A percentile compares a stretch with the other conserved stretches of the same genome.
Conservation (phyloP, 2,797 vertebrate species). For the Chanos chanos region DNA sequence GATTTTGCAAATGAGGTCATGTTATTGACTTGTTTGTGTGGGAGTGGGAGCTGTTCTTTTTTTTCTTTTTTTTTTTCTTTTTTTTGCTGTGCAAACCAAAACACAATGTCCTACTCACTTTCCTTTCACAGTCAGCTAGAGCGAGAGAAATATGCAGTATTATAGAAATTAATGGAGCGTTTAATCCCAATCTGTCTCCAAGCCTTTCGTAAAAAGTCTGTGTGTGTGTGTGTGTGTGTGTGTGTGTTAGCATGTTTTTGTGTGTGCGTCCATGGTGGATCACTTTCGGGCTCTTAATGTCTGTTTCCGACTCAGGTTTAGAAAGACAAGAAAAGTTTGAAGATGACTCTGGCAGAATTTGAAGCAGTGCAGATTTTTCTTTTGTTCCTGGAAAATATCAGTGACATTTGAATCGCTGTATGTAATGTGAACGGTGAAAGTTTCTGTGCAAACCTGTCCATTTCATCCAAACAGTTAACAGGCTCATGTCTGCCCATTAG, state of each 20-base stretch:
- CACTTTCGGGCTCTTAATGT: not conserved
- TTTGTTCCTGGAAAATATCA: too few species aligned
- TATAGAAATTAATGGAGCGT: slow-evolving; percentile 43
- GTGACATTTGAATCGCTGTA: too few species aligned
- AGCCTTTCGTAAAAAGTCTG: slow-evolving; percentile 13
- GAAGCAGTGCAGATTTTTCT: too few species aligned
- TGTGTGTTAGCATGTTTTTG: slow-evolving; percentile 1
- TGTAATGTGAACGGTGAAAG: too few species aligned
- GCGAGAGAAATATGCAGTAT: slow-evolving; percentile 22
- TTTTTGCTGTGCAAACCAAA: slow-evolving; percentile 24
- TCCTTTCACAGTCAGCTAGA: slow-evolving; percentile 19
- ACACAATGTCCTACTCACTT: slow-evolving; percentile 14
- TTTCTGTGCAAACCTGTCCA: too few species aligned
- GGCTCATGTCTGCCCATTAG: not conserved
- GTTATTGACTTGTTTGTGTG: slow-evolving; percentile 12
- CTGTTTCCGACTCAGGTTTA: not conserved
- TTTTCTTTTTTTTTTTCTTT: too few species aligned
- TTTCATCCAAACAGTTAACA: slow-evolving; percentile 2
- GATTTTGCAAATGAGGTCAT: slow-evolving; percentile 22
- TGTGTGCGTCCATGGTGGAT: not conserved
- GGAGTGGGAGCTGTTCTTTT: too few species aligned
- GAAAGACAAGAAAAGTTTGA: slow-evolving; percentile 5
- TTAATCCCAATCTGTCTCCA: slow-evolving; percentile 41
- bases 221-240: not conserved
- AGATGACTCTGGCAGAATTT: slow-evolving; percentile 4